These are phyloP conservation scores for Globodera rostochiensis DNA, from an alignment of 1,140 invertebrate genomes.

Conservation along the genomic window DNA sequence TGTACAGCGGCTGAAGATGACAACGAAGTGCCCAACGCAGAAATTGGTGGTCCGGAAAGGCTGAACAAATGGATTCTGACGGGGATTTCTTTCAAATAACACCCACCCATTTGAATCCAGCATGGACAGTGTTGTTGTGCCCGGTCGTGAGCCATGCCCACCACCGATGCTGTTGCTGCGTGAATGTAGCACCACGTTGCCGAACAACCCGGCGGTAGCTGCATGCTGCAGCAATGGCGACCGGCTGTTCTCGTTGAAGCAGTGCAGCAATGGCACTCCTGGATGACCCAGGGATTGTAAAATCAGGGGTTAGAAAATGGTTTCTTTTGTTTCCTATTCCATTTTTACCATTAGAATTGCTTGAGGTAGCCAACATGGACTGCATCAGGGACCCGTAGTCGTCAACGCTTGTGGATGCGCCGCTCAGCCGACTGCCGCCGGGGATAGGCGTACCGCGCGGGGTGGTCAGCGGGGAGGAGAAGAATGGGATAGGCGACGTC, in stretches of 20 bases:
- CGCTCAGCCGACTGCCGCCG: slow-evolving; percentile 1
- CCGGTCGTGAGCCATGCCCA: background rate
- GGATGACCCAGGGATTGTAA: slow-evolving; percentile 17
- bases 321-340: too few relatives aligned
- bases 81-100: background rate
- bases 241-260: slow-evolving; percentile 43
- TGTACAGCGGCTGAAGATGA: background rate
- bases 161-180: slow-evolving; percentile 12
- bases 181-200: background rate
- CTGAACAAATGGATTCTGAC: background rate
- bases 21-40: slow-evolving; percentile 2
- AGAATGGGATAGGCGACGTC: slow-evolving; percentile 47
- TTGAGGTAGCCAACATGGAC: slow-evolving; percentile 25
- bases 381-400: slow-evolving; percentile 36
- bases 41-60: slow-evolving; percentile 23
- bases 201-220: background rate
- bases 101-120: slow-evolving; percentile 17
- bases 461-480: slow-evolving; percentile 37
- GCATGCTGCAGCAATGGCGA: slow-evolving; percentile 30
- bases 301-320: too few relatives aligned
- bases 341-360: slow-evolving; percentile 14
- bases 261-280: slow-evolving; percentile 37
- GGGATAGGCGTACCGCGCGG: slow-evolving; percentile 40
- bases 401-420: slow-evolving; percentile 5
- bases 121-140: slow-evolving; percentile 15